Percentiles rank a stretch among this genome's conserved stretches.
These are phyloP conservation scores for Gerris buenoi DNA, from an alignment of 1,140 invertebrate species.

Conservation along the genomic window DNA sequence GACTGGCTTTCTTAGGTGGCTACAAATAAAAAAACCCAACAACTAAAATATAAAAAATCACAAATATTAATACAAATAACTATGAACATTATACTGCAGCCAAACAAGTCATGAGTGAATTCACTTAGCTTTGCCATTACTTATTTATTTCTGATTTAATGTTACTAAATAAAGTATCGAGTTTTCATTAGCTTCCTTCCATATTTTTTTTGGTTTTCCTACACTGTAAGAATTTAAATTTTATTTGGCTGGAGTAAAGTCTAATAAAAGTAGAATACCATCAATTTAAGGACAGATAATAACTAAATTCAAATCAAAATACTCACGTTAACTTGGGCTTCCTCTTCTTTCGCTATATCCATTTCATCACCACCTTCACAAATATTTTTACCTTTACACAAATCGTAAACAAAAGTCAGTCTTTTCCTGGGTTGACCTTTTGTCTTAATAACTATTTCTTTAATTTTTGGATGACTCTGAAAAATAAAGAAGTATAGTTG, in stretches of 20 bases:
- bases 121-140: too few relatives aligned
- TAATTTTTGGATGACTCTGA: constrained; percentile 86
- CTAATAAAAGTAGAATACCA: background rate
- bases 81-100: too few relatives aligned
- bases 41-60: too few relatives aligned
- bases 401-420: constrained; percentile 87
- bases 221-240: too few relatives aligned
- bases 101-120: too few relatives aligned
- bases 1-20: constrained; percentile 48
- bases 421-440: constrained; percentile 93
- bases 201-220: too few relatives aligned
- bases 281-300: background rate
- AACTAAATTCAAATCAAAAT: background rate
- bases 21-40: too few relatives aligned
- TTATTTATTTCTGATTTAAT: too few relatives aligned
- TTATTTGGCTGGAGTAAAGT: too few relatives aligned
- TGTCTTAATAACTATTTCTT: constrained; percentile 91
- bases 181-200: too few relatives aligned
- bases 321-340: constrained; percentile 7
- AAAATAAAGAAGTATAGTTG: constrained; percentile 23
- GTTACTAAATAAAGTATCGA: too few relatives aligned
- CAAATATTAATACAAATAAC: too few relatives aligned
- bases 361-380: constrained; percentile 98
- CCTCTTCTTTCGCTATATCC: constrained; percentile 61
- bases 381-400: constrained; percentile 95